phyloP scores from a whole-genome alignment of 2,113 vertebrate species.

The Camelus dromedarius region DNA sequence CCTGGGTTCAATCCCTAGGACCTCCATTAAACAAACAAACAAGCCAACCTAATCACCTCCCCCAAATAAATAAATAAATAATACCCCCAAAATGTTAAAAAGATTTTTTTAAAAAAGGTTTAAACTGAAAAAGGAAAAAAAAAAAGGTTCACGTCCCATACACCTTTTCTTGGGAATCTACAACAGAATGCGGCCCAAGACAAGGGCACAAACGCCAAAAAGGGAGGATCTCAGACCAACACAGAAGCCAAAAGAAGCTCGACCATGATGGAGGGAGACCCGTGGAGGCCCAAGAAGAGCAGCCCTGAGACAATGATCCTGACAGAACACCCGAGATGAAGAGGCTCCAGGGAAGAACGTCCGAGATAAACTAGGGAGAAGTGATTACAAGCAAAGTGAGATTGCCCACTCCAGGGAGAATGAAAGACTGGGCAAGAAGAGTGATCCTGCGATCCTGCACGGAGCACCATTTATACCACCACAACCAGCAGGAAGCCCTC shows the following conservation, averaged over 20 bases:
- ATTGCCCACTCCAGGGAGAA: background rate
- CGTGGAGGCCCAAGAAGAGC: background rate
- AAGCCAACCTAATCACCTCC: too few species aligned
- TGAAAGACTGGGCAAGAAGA: background rate
- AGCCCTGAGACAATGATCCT: background rate
- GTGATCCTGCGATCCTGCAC: fast-evolving
- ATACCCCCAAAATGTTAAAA: too few species aligned
- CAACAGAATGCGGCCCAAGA: background rate
- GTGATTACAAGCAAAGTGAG: background rate
- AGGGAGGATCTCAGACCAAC: background rate
- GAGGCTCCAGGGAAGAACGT: background rate
- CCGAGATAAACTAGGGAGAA: background rate
- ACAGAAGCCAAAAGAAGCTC: background rate
- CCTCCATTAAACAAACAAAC: too few species aligned
- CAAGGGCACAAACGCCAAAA: background rate
- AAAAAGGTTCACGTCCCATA: background rate
- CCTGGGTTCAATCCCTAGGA: too few species aligned
- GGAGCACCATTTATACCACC: background rate
- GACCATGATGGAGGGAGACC: background rate
- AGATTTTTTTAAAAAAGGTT: too few species aligned
- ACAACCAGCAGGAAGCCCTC: background rate
- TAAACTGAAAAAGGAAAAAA: too few species aligned
- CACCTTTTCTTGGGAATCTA: background rate
- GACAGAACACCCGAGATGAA: background rate
- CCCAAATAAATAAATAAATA: too few species aligned